Conservation (phyloP, 2,888 invertebrate genomes). For the Conomelus anceps region DNA sequence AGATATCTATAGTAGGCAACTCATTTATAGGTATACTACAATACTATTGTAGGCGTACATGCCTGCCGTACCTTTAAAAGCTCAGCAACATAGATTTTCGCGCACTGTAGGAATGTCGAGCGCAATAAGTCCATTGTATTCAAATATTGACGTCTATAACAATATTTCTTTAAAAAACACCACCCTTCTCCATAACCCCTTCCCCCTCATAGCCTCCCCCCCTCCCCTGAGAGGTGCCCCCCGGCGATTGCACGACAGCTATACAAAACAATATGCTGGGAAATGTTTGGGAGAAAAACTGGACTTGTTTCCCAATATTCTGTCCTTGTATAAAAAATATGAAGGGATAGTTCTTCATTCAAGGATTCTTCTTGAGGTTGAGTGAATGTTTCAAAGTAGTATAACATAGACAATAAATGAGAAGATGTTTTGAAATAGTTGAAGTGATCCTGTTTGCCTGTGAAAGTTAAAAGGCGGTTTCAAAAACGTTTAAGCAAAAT, state of each 20-base stretch:
- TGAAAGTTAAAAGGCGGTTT: too few species aligned
- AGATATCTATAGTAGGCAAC: background rate
- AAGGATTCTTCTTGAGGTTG: background rate
- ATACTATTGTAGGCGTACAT: background rate
- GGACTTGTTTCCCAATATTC: background rate
- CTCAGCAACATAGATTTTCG: background rate
- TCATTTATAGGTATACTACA: background rate
- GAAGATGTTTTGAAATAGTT: background rate
- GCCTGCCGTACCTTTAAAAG: too few species aligned
- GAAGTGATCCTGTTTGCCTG: too few species aligned
- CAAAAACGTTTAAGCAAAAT: too few species aligned
- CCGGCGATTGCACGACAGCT: background rate
- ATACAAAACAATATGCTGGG: background rate
- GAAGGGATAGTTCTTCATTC: background rate
- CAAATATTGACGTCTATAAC: background rate
- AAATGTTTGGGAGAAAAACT: too few species aligned
- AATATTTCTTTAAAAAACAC: background rate
- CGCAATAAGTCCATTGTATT: background rate
- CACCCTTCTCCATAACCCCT: too few species aligned
- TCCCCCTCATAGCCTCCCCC: background rate
- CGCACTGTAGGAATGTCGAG: background rate
- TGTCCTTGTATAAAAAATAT: background rate
- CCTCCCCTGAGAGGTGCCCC: background rate
- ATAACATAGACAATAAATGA: background rate
- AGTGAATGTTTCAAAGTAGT: background rate